Evolutionary conservation across 2,888 invertebrate genomes (phyloP).

Genomic region (Stenchaetothrips biformis): DNA sequence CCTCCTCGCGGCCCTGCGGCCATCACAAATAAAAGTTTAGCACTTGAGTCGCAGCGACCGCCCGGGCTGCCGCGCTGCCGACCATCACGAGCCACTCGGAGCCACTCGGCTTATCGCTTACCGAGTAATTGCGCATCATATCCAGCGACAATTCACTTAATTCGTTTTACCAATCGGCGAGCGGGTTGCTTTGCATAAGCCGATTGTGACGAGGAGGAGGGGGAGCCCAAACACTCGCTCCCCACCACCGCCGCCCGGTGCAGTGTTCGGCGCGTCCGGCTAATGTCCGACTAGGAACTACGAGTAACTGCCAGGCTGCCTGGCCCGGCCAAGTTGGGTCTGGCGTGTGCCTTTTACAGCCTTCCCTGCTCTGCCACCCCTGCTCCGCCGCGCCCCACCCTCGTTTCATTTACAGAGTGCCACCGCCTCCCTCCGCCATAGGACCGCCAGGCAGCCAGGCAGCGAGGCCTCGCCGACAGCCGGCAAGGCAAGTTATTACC

Average conservation of each 20-base stretch:
- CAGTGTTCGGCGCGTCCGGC: neutral
- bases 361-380: no score
- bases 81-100: no score
- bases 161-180: neutral
- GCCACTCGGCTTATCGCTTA: neutral
- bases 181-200: constrained; percentile 15
- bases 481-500: neutral
- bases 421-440: no score
- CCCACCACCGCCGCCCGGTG: neutral
- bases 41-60: neutral
- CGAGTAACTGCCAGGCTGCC: neutral
- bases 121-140: constrained; percentile 12
- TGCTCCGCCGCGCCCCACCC: no score
- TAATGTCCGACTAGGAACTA: neutral
- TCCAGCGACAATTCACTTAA: constrained; percentile 12
- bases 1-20: no score
- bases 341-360: neutral
- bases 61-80: no score
- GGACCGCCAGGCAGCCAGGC: no score
- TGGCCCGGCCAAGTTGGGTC: neutral
- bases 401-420: no score
- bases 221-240: neutral
- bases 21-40: constrained; percentile 19
- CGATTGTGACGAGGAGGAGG: neutral
- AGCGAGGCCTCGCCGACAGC: neutral